Evolutionary conservation across 2,888 invertebrate genomes (phyloP).

Genomic region (Prosopocoilus inquinatus): DNA sequence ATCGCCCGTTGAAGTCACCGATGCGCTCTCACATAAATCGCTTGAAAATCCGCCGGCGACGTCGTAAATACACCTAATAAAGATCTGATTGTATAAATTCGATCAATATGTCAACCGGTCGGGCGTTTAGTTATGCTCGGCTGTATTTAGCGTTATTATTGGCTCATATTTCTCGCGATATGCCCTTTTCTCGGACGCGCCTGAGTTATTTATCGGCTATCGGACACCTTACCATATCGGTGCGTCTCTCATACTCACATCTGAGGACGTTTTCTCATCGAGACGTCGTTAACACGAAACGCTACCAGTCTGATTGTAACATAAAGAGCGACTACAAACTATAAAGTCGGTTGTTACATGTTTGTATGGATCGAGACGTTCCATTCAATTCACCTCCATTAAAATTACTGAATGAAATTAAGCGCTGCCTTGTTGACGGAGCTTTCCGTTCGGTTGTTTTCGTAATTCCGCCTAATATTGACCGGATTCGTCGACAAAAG

Average conservation of each 20-base stretch:
- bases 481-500: no score
- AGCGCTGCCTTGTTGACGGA: no score
- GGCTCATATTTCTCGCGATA: constrained; percentile 20
- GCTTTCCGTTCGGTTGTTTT: no score
- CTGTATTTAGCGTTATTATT: constrained; percentile 25
- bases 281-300: constrained; percentile 1
- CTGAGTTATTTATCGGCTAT: constrained; percentile 22
- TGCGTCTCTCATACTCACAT: not conserved
- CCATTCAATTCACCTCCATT: no score
- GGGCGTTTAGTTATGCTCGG: constrained; percentile 15
- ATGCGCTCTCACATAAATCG: constrained; percentile 20
- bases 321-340: not conserved
- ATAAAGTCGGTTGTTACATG: constrained; percentile 9
- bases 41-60: constrained; percentile 9
- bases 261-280: not conserved
- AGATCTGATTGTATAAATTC: constrained; percentile 21
- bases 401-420: no score
- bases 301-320: not conserved
- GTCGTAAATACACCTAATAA: constrained; percentile 16
- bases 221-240: constrained; percentile 17
- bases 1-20: no score
- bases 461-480: no score
- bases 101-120: constrained; percentile 22
- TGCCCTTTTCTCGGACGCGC: constrained; percentile 24
- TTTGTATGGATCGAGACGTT: constrained; percentile 14